Conservation (phyloP, 2,888 invertebrate species). For the Acleris cristana region DNA sequence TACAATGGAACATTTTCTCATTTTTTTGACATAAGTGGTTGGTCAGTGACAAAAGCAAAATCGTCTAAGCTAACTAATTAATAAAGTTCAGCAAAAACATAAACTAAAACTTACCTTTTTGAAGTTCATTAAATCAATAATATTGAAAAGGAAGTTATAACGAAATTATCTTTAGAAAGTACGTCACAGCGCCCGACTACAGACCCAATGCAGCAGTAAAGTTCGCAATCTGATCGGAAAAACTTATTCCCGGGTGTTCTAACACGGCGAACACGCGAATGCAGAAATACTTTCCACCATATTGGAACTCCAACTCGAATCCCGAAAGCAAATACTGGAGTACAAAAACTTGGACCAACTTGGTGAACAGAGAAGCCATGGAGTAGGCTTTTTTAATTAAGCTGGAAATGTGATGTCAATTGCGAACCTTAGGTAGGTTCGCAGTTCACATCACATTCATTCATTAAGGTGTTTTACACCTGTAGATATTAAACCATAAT, state of each 20-base stretch:
- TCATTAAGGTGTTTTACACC: no score
- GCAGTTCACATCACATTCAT: no score
- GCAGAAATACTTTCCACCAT: slow-evolving; percentile 76
- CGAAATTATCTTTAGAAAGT: slow-evolving; percentile 25
- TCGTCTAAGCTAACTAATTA: no score
- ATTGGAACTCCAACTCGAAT: slow-evolving; percentile 74
- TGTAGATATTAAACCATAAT: no score
- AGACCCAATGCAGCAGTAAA: slow-evolving; percentile 49
- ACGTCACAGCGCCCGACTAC: slow-evolving; percentile 40
- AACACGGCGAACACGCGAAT: slow-evolving; percentile 67
- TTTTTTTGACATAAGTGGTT: no score
- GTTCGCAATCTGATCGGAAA: slow-evolving; percentile 69
- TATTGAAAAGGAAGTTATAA: slow-evolving; percentile 12
- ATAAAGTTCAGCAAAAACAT: no score
- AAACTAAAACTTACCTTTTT: no score
- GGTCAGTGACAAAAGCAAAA: no score
- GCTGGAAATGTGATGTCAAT: no score
- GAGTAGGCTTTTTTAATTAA: slow-evolving; percentile 4
- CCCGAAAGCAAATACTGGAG: slow-evolving; percentile 78
- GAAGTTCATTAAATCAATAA: no score
- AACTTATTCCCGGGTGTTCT: slow-evolving; percentile 69
- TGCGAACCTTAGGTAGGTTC: no score
- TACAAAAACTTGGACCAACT: slow-evolving; percentile 71
- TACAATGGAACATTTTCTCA: no score
- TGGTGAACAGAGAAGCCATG: slow-evolving; percentile 17